Base-by-base conservation (phyloP, 1,140 invertebrate genomes). In the Lepidurus apus region DNA sequence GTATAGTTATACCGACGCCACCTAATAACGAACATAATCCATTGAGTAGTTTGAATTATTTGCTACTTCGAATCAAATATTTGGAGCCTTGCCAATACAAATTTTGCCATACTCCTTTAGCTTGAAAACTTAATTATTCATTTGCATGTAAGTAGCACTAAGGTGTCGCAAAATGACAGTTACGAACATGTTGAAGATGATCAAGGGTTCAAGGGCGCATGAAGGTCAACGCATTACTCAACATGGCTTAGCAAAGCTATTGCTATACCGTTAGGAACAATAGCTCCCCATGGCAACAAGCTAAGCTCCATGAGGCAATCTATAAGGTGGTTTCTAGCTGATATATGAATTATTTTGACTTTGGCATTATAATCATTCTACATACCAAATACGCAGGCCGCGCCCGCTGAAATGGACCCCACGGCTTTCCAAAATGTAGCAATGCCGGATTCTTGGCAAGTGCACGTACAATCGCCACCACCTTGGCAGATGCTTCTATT, bases 401-500 rank as follows among this genome's bases (percentile, higher is more conserved):
- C 47, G 10, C 75, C 75, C 17, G 2, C 75, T 17, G 24, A 4
- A 0, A 77, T 17, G 42, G 75, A 77, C 24, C 6, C 75, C 24
- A 21, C 43, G 24, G 75, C 17, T 77, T 44, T 77, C 42, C 7
- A 45, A 11, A 77, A 9, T 7, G 75, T 53, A 8, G 34, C 4
- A 10, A 1, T 6, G 5, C 26, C 1, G 9, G 43, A 44, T 77
- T 77, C 75, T 44, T 44, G 75, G 24, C 75, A 77, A 45, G 17
- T 44, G n/a, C 75, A 76, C 42, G 42, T 43, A 44, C 75, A 76
- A 21, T 44, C 75, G 10, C 44, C 42, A 1, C 75, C n/a, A 7
- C 75, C 1, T n/a, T 76, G 3, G 7, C 75, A 76, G 7, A 11
- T 7, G 10, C 10, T 11, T 21, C 42, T 7, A 1, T 76, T 76